These are phyloP conservation scores for Spilosoma lubricipeda DNA, from an alignment of 2,888 invertebrate species.

Conservation along the genomic window DNA sequence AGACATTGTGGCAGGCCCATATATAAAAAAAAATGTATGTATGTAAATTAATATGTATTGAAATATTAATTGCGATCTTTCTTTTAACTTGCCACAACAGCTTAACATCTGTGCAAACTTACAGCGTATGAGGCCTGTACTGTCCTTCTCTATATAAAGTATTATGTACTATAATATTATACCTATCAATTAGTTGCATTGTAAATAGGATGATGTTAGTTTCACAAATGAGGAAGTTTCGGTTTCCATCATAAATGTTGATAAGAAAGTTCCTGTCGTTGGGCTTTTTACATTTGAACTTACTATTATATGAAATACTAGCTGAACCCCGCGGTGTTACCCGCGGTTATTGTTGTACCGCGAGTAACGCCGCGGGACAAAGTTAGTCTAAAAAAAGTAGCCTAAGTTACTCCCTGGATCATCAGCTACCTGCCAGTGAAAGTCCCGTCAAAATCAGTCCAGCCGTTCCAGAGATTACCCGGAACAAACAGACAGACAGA, in stretches of 20 bases:
- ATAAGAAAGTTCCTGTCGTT: neutral
- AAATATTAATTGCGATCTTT: slow-evolving; percentile 30
- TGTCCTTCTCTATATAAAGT: neutral
- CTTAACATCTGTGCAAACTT: slow-evolving; percentile 48
- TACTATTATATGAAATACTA: neutral
- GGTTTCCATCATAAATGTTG: neutral
- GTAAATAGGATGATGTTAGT: neutral
- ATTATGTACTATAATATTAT: neutral
- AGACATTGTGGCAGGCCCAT: no score
- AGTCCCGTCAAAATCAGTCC: no score
- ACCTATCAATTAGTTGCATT: neutral
- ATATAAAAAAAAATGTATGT: no score
- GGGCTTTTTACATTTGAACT: neutral
- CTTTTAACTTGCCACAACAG: slow-evolving; percentile 24
- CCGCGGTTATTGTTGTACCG: no score
- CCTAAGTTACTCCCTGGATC: no score
- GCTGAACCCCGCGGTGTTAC: no score
- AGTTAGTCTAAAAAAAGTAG: no score
- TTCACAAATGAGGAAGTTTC: slow-evolving; percentile 1
- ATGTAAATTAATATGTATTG: slow-evolving; percentile 13
- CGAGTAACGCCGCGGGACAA: no score
- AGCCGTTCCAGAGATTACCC: no score
- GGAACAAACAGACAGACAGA: no score
- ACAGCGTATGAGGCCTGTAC: slow-evolving; percentile 14
- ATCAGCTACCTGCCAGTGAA: no score